phyloP scores from a whole-genome alignment of 2,797 vertebrate genomes.

The Emydoidea blandingii region DNA sequence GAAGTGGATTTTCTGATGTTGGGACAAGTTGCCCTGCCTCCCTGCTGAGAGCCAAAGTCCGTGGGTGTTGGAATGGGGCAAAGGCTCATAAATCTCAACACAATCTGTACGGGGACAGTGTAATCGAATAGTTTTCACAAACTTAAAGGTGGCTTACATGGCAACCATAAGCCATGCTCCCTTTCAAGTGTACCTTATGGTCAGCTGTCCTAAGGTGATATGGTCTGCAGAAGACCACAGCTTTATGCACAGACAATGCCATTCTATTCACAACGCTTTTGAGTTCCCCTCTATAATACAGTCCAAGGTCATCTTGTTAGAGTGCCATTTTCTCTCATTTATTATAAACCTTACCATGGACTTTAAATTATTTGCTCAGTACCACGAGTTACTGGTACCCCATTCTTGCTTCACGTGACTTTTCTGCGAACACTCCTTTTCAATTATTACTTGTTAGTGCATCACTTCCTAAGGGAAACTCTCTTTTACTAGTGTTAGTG shows the following conservation, averaged over 20 bases:
- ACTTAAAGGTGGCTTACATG: not conserved
- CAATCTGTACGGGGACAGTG: not conserved
- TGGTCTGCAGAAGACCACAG: not conserved
- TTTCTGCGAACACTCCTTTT: not conserved
- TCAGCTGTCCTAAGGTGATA: not conserved
- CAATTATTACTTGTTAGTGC: not conserved
- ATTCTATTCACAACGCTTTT: not conserved
- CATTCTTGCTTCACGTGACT: too few species aligned
- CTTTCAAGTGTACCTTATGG: not conserved
- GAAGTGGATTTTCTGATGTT: not conserved
- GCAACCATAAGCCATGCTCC: not conserved
- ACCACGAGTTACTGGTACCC: not conserved
- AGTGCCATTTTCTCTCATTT: not conserved
- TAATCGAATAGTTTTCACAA: not conserved
- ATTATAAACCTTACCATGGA: not conserved
- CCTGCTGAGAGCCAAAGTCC: not conserved
- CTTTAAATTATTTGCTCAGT: not conserved
- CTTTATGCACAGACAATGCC: not conserved
- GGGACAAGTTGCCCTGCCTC: not conserved
- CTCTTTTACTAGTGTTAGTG: not conserved
- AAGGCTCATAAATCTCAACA: not conserved
- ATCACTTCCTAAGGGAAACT: not conserved
- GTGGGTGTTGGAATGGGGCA: not conserved
- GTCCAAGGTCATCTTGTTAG: not conserved
- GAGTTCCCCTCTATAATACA: fast-evolving